Evolutionary conservation across 2,797 vertebrate species (phyloP).

Genomic region (Paratrypauchen microcephalus): DNA sequence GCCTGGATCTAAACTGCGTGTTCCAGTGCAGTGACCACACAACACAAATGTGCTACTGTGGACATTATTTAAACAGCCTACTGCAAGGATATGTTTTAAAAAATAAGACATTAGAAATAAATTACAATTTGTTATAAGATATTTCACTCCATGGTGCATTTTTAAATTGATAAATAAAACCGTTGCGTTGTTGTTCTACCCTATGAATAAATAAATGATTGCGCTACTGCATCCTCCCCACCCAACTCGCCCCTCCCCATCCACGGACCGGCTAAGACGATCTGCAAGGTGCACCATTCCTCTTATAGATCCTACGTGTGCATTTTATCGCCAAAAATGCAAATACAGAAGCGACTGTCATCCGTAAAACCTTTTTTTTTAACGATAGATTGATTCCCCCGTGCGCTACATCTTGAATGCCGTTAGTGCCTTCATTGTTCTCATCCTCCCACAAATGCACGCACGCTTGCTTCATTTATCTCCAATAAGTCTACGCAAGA

Average conservation of each 20-base stretch:
- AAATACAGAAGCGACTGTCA: neutral
- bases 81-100: neutral
- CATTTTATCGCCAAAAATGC: neutral
- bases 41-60: neutral
- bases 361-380: neutral
- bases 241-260: constrained; percentile 46
- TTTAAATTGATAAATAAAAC: constrained; percentile 1
- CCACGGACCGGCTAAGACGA: neutral
- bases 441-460: constrained; percentile 41
- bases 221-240: constrained; percentile 29
- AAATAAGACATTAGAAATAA: neutral
- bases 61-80: neutral
- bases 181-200: neutral
- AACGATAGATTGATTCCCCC: neutral
- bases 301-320: neutral
- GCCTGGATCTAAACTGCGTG: constrained; percentile 10
- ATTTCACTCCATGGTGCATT: neutral
- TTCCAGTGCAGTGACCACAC: neutral
- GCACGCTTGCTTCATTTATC: neutral
- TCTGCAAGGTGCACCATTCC: constrained; percentile 3
- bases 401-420: neutral
- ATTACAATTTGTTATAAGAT: no score
- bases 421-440: constrained; percentile 45
- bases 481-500: no score
- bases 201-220: constrained; percentile 34